Conservation (phyloP, 2,113 vertebrate species). For the Fulica atra region DNA sequence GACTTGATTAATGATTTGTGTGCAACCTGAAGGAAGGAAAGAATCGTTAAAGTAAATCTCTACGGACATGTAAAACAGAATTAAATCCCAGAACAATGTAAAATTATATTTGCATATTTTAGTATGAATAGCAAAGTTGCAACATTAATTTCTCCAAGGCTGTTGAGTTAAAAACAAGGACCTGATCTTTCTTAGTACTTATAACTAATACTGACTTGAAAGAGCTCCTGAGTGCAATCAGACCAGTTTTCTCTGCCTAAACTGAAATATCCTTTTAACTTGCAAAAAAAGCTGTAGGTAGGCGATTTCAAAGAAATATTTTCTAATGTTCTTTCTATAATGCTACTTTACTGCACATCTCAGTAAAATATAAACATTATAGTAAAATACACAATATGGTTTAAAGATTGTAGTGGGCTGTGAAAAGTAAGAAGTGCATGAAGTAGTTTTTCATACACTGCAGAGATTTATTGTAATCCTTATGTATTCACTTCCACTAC, state of each 20-base stretch:
- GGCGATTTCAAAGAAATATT: not conserved
- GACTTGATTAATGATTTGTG: not conserved
- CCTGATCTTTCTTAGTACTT: not conserved
- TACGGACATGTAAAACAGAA: not conserved
- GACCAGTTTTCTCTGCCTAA: not conserved
- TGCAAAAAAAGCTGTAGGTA: not conserved
- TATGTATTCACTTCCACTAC: not conserved
- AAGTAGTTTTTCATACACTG: not conserved
- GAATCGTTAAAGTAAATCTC: not conserved
- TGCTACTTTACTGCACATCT: not conserved
- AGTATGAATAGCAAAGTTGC: not conserved
- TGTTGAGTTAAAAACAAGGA: not conserved
- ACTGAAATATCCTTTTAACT: not conserved
- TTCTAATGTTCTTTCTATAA: not conserved
- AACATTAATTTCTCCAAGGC: accelerated
- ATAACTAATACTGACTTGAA: not conserved
- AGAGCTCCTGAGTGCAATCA: not conserved
- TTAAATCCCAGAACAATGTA: not conserved
- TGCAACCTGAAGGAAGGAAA: not conserved
- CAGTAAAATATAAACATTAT: not conserved
- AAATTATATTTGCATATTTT: not conserved
- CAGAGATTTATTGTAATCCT: constrained; percentile 3
- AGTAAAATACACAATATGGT: not conserved
- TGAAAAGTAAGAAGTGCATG: not conserved
- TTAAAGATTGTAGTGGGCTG: not conserved